phyloP scores from a whole-genome alignment of 2,113 vertebrate genomes.

The Xenopus laevis region DNA sequence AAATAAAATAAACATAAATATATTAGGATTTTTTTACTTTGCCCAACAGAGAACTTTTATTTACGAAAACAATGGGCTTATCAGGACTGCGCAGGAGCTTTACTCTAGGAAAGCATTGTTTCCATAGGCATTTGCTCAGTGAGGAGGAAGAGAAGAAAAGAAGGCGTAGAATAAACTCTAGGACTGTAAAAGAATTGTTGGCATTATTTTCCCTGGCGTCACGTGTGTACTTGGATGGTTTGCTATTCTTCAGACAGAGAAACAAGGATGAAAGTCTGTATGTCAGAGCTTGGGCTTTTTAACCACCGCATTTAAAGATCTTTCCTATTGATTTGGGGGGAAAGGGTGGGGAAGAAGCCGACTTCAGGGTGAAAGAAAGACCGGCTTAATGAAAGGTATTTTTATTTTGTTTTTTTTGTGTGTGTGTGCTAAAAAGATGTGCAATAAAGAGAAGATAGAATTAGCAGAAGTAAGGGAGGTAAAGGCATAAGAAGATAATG shows the following conservation, averaged over 20 bases:
- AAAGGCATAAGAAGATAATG: constrained; percentile 14
- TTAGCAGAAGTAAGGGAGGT: constrained; percentile 69
- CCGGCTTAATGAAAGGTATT: constrained; percentile 62
- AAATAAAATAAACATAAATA: too few relatives aligned
- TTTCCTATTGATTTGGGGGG: constrained; percentile 67
- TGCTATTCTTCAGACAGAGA: constrained; percentile 63
- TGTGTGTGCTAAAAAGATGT: constrained; percentile 71
- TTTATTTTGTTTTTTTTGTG: constrained; percentile 59
- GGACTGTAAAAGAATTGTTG: constrained; percentile 61
- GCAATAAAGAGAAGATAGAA: constrained; percentile 66
- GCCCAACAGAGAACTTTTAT: constrained; percentile 52
- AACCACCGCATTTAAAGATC: constrained; percentile 66
- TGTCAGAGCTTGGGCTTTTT: constrained; percentile 61
- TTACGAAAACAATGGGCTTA: constrained; percentile 47
- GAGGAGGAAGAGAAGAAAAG: constrained; percentile 40
- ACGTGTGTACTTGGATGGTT: constrained; percentile 62
- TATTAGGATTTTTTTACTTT: constrained; percentile 29
- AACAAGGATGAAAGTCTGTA: constrained; percentile 60
- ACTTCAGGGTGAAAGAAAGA: constrained; percentile 54
- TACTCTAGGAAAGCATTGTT: constrained; percentile 46
- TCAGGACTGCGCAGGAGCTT: constrained; percentile 44
- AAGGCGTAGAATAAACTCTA: constrained; percentile 61
- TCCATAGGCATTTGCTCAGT: constrained; percentile 51
- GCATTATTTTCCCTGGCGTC: constrained; percentile 59
- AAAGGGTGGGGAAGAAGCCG: constrained; percentile 48